A percentile compares a stretch with the other conserved stretches of the same genome.
Conservation (phyloP, 1,140 invertebrate genomes). For the Drosophila pseudoobscura region DNA sequence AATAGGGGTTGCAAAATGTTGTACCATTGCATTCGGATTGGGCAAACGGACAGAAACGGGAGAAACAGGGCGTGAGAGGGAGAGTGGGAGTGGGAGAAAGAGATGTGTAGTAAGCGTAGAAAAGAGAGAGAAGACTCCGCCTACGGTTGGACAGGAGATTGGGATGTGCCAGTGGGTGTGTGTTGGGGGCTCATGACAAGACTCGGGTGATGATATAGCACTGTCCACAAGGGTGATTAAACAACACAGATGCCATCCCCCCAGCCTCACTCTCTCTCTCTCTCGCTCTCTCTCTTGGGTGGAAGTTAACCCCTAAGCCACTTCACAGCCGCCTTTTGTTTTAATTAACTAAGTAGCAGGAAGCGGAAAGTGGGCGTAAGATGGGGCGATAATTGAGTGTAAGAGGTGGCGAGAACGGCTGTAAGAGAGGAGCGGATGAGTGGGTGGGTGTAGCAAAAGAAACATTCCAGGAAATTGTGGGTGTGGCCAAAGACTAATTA, state of each 20-base stretch:
- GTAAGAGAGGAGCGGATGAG: background rate
- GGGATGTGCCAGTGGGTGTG: conserved; percentile 16
- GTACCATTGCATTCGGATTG: conserved; percentile 50
- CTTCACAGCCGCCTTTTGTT: conserved; percentile 65
- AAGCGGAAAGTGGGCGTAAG: background rate
- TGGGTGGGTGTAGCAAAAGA: conserved; percentile 3
- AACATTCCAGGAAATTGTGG: conserved; percentile 2
- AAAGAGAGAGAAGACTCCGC: conserved; percentile 51
- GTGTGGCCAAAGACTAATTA: conserved; percentile 64
- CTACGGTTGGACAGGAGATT: conserved; percentile 35
- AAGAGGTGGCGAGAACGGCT: no score
- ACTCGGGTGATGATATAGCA: conserved; percentile 19
- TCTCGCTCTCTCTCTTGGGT: background rate
- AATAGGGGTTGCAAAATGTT: conserved; percentile 49
- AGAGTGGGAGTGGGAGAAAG: background rate
- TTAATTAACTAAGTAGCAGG: conserved; percentile 78
- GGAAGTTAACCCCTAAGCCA: conserved; percentile 73
- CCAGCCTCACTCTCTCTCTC: background rate
- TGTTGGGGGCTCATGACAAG: conserved; percentile 52
- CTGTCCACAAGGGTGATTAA: conserved; percentile 46
- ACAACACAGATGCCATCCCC: conserved; percentile 24
- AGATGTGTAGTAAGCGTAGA: conserved; percentile 15
- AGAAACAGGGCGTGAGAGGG: conserved; percentile 14
- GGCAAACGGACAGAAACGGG: conserved; percentile 32
- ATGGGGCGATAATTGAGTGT: background rate